Evolutionary conservation across 2,797 vertebrate genomes (phyloP).

Genomic region (Eupleurogrammus muticus): DNA sequence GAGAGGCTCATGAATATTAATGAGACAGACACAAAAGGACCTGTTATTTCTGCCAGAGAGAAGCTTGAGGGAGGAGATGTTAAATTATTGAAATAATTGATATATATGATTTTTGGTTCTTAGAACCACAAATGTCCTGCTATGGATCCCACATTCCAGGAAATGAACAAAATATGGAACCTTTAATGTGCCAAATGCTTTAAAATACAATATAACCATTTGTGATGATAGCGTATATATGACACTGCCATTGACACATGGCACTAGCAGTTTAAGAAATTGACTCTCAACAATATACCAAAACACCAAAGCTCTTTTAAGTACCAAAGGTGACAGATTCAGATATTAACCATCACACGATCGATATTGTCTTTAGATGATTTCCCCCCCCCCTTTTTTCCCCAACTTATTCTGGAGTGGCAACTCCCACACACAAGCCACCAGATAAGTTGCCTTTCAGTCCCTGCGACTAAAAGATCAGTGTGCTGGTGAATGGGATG

Average conservation of each 20-base stretch:
- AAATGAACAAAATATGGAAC: no score
- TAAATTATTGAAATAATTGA: no score
- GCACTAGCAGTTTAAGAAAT: background rate
- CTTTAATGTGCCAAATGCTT: no score
- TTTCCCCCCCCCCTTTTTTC: no score
- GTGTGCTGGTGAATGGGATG: constrained; percentile 74
- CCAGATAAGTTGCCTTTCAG: constrained; percentile 50
- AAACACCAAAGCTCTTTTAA: background rate
- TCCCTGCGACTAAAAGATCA: constrained; percentile 64
- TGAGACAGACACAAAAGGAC: no score
- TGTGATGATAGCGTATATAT: background rate
- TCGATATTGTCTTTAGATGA: constrained; percentile 7
- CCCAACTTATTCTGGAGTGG: constrained; percentile 25
- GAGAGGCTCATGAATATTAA: no score
- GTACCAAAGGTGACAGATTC: background rate
- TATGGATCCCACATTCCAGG: no score
- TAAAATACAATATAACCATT: background rate
- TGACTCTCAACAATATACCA: background rate
- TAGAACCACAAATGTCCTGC: no score
- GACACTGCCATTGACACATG: background rate
- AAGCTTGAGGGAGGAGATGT: no score
- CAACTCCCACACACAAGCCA: constrained; percentile 33
- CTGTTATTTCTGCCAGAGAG: no score
- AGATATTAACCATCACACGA: background rate
- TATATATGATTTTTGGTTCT: no score